These are phyloP conservation scores for Bambusicola thoracicus DNA, from an alignment of 2,113 vertebrate genomes.

Conservation along the genomic window DNA sequence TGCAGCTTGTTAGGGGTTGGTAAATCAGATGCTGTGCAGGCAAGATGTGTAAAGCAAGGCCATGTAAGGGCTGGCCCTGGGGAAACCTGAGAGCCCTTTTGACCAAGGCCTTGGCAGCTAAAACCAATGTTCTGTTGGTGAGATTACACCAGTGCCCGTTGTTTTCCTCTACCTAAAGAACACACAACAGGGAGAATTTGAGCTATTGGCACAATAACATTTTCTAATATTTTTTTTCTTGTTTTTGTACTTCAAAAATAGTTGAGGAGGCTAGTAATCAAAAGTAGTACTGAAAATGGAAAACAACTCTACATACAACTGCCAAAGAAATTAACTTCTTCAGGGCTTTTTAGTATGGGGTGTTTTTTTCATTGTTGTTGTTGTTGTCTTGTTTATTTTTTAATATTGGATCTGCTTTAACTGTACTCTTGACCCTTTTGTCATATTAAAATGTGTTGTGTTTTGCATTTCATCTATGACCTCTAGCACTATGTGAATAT, in stretches of 20 bases:
- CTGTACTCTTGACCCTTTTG: not conserved
- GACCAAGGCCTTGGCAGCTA: not conserved
- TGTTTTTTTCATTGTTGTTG: accelerated
- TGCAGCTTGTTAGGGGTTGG: accelerated
- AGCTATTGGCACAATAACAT: not conserved
- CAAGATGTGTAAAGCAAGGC: not conserved
- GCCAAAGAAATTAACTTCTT: not conserved
- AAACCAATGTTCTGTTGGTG: accelerated
- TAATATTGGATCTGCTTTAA: not conserved
- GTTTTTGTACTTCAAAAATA: not conserved
- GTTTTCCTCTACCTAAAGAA: not conserved
- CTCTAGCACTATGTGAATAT: not conserved
- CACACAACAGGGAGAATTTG: not conserved
- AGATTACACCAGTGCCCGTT: not conserved
- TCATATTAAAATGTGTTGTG: not conserved
- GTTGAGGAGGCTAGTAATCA: not conserved
- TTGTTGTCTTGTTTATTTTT: accelerated
- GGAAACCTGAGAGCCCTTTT: accelerated
- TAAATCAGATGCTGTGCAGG: not conserved
- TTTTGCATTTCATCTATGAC: not conserved
- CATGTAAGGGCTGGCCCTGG: no score
- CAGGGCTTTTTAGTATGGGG: not conserved
- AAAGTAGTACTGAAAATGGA: not conserved
- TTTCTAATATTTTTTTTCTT: not conserved
- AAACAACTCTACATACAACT: not conserved